Conservation (phyloP, 2,113 vertebrate species). For the Scytalopus superciliaris region DNA sequence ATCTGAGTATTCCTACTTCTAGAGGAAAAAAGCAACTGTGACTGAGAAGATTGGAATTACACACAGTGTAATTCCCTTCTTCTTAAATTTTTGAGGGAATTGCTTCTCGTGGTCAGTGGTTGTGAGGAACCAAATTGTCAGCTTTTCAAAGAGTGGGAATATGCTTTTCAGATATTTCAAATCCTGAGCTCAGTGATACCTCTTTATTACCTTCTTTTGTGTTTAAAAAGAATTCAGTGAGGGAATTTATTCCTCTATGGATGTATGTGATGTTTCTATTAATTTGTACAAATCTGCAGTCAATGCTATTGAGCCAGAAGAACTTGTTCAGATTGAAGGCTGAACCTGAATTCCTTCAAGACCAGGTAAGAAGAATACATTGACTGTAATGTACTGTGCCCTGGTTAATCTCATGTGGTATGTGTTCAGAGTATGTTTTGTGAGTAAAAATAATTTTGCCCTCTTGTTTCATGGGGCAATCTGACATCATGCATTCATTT, state of each 20-base stretch:
- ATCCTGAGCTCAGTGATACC: neutral
- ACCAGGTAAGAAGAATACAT: neutral
- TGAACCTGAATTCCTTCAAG: neutral
- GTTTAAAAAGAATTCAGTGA: neutral
- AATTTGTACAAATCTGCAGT: neutral
- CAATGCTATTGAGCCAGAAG: neutral
- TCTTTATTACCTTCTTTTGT: neutral
- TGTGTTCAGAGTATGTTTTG: neutral
- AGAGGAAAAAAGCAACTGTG: slow-evolving; percentile 11
- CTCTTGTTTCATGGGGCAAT: neutral
- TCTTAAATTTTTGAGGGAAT: neutral
- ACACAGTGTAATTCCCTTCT: slow-evolving; percentile 49
- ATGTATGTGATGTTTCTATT: neutral
- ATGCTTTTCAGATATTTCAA: neutral
- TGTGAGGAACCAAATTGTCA: neutral
- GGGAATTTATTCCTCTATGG: neutral
- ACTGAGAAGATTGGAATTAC: slow-evolving; percentile 57
- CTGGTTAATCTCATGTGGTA: neutral
- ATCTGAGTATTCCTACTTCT: slow-evolving; percentile 4
- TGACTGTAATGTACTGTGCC: neutral
- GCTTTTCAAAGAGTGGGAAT: neutral
- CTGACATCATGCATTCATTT: neutral
- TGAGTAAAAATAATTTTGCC: neutral
- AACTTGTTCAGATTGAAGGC: neutral
- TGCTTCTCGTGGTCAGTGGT: neutral